Percentiles rank a stretch among this genome's conserved stretches.
Evolutionary conservation across 2,113 vertebrate genomes (phyloP).

Genomic region (Myrmecobius fasciatus): DNA sequence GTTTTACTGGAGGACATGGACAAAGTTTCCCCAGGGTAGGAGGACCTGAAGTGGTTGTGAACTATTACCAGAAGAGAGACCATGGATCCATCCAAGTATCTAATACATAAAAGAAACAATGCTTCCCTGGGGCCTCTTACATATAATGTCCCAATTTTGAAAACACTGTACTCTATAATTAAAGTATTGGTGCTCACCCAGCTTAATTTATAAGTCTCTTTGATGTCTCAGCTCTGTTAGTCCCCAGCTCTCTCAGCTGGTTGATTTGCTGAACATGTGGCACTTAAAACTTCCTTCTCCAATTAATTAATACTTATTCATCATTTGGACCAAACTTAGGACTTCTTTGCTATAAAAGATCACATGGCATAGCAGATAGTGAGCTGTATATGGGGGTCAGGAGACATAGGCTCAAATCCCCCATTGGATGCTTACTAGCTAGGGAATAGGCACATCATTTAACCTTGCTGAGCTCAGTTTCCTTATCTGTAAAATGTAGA

Average conservation of each 20-base stretch:
- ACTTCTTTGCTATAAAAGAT: neutral
- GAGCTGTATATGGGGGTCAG: neutral
- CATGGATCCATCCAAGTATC: neutral
- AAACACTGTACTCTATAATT: neutral
- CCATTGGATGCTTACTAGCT: neutral
- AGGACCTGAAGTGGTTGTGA: neutral
- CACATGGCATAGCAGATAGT: neutral
- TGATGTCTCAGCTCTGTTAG: neutral
- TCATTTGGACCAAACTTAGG: neutral
- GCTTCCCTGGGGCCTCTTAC: neutral
- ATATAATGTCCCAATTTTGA: neutral
- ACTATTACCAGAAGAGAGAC: neutral
- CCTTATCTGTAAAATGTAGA: neutral
- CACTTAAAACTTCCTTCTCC: neutral
- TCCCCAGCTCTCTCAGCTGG: neutral
- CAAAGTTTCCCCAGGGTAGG: neutral
- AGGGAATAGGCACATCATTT: neutral
- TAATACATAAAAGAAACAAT: neutral
- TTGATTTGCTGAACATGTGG: neutral
- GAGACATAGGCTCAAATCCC: neutral
- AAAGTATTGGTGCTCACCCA: neutral
- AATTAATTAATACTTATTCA: neutral
- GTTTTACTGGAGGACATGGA: neutral
- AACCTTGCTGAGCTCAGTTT: neutral
- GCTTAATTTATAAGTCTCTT: neutral